Conservation (phyloP, 2,797 vertebrate genomes). For the Euthynnus affinis region DNA sequence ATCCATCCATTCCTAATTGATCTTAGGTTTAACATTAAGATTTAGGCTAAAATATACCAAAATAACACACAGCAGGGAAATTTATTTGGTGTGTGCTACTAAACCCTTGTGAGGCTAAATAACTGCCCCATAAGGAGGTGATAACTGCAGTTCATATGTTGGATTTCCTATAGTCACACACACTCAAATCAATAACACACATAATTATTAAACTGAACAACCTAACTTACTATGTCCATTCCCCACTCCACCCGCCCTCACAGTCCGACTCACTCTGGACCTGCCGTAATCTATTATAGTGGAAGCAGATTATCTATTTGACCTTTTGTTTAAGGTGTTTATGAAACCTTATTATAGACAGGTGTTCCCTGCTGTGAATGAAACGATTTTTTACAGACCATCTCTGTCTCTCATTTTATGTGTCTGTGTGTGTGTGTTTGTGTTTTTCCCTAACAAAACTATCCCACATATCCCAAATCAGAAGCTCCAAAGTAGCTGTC, state of each 20-base stretch:
- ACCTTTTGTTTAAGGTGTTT: constrained; percentile 87
- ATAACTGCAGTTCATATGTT: background rate
- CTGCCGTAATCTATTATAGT: constrained; percentile 71
- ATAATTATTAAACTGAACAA: constrained; percentile 9
- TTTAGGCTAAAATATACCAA: no score
- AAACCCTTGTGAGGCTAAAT: no score
- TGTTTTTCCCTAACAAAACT: background rate
- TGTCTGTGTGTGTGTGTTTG: background rate
- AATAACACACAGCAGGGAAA: no score
- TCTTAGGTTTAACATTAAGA: no score
- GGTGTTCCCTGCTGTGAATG: constrained; percentile 54
- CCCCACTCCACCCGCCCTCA: background rate
- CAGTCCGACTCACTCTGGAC: constrained; percentile 20
- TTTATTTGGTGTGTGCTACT: no score
- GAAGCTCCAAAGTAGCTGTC: no score
- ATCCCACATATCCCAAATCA: background rate
- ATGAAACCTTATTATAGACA: constrained; percentile 77
- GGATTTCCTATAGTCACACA: background rate
- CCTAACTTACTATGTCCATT: no score
- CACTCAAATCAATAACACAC: constrained; percentile 13
- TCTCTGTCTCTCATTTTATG: background rate
- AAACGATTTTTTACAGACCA: constrained; percentile 54
- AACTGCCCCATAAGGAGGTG: no score
- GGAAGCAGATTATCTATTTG: constrained; percentile 82
- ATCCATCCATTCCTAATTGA: no score